Evolutionary conservation across 2,113 vertebrate species (phyloP), one percentile per base, ranked within the genome.

Genomic region (Sitta europaea): DNA sequence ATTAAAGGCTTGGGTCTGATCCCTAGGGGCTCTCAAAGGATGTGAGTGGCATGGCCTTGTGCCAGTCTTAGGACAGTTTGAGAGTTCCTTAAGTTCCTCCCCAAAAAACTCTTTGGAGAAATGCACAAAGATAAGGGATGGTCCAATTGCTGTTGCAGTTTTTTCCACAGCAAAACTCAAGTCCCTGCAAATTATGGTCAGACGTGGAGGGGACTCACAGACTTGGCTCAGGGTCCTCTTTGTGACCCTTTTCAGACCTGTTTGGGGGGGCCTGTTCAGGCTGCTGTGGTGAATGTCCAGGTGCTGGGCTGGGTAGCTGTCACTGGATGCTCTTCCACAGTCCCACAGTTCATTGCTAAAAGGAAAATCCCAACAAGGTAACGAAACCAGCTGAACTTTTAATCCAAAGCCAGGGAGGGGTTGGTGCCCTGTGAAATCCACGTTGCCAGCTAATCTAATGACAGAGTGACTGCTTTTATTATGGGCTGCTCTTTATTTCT

Each of bases 21-120:
- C 51, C 0, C 0, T 54, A 53, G 5, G 11, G 16, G 8, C 20
- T 95, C 36, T 20, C 4, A 1, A 21, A 59, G 35, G 31, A 9
- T 40, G 23, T 33, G n/a, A 80, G n/a, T 8, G 40, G 11, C 23
- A 12, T 3, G 18, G 31, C 21, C 27, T 63, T 55, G 47, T 63
- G 22, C 15, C 55, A 31, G 47, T 65, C 65, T 81, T 21, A 6
- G 23, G 23, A 25, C 1, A 40, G 21, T 27, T 35, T 35, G 8
- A 9, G 54, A 90, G 15, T 40, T 71, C 28, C 13, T 31, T 10
- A n/a, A 7, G 15, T 77, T 77, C 75, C n/a, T 72, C 17, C 47
- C 28, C n/a, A 17, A 11, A 59, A 66, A 81, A 3, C 31, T 80
- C 51, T 54, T 42, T 11, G 8, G 42, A 28, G 59, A 67, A 71